Conservation (phyloP, 2,888 invertebrate species). For the Parnassius glacialis region DNA sequence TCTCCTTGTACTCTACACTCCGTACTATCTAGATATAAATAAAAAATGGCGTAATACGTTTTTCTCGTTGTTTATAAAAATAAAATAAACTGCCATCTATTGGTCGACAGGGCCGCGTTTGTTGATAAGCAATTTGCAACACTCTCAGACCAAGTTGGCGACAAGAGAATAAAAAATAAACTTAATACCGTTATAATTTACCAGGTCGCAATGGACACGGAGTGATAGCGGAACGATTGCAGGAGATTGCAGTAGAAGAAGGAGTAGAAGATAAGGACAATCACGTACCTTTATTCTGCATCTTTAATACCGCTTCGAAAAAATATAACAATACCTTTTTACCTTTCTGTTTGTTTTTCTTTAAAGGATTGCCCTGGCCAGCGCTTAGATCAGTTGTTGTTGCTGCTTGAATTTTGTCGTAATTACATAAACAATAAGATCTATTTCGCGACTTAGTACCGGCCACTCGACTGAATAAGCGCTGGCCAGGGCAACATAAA, state of each 20-base stretch:
- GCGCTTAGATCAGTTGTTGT: slow-evolving; percentile 44
- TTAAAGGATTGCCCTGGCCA: slow-evolving; percentile 68
- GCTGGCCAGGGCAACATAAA: slow-evolving; percentile 61
- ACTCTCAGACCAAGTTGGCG: too few species aligned
- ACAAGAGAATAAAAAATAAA: too few species aligned
- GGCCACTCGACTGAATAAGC: slow-evolving; percentile 28
- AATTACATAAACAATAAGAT: not conserved
- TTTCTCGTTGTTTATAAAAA: too few species aligned
- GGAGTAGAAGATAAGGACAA: not conserved
- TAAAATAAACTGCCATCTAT: too few species aligned
- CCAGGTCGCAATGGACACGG: slow-evolving; percentile 77
- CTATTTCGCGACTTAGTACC: not conserved
- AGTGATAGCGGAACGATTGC: slow-evolving; percentile 58
- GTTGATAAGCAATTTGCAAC: too few species aligned
- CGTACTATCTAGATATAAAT: too few species aligned
- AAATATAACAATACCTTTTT: slow-evolving; percentile 27
- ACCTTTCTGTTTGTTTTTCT: slow-evolving; percentile 37
- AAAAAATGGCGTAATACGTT: too few species aligned
- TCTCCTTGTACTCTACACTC: too few species aligned
- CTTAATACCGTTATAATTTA: not conserved
- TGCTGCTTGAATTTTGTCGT: slow-evolving; percentile 1
- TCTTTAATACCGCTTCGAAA: not conserved
- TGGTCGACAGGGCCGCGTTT: too few species aligned
- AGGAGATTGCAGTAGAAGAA: slow-evolving; percentile 31
- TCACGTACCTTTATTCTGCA: not conserved